Conservation (phyloP, 1,140 invertebrate species). For the Scaptomyza hsui region DNA sequence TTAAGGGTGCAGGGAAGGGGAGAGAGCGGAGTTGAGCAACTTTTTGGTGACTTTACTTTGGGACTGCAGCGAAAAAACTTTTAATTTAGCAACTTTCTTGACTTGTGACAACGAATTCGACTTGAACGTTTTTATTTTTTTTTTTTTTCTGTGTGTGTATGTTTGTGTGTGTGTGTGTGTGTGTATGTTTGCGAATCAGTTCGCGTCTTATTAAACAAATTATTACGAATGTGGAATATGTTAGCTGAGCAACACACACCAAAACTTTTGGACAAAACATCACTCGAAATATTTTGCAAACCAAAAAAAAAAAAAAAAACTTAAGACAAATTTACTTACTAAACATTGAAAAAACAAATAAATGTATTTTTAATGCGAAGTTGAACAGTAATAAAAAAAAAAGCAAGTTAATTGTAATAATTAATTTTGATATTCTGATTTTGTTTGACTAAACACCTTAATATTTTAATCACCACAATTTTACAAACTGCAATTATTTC, state of each 20-base stretch:
- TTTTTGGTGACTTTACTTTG: constrained; percentile 40
- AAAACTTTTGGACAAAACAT: not conserved
- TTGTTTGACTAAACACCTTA: too few relatives aligned
- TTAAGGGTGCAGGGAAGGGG: not conserved
- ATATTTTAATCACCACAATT: too few relatives aligned
- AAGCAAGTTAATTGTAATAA: too few relatives aligned
- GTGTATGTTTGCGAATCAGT: constrained; percentile 9
- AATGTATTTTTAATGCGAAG: too few relatives aligned
- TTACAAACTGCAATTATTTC: too few relatives aligned
- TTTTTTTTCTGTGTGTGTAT: not conserved
- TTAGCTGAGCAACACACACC: not conserved
- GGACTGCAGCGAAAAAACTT: constrained; percentile 40
- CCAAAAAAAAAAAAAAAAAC: too few relatives aligned
- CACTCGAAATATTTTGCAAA: constrained; percentile 6
- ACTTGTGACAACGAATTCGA: constrained; percentile 20
- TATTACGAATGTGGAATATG: constrained; percentile 5
- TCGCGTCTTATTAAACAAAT: constrained; percentile 45
- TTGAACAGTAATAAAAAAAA: too few relatives aligned
- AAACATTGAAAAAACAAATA: too few relatives aligned
- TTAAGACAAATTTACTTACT: too few relatives aligned
- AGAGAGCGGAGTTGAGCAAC: constrained; percentile 31
- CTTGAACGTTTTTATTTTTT: constrained; percentile 1
- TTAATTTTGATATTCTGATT: too few relatives aligned
- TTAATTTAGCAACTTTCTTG: constrained; percentile 48
- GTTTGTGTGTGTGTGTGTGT: constrained; percentile 6